These are phyloP conservation scores for Sinelater perroti DNA, from an alignment of 2,888 invertebrate species.

Conservation along the genomic window DNA sequence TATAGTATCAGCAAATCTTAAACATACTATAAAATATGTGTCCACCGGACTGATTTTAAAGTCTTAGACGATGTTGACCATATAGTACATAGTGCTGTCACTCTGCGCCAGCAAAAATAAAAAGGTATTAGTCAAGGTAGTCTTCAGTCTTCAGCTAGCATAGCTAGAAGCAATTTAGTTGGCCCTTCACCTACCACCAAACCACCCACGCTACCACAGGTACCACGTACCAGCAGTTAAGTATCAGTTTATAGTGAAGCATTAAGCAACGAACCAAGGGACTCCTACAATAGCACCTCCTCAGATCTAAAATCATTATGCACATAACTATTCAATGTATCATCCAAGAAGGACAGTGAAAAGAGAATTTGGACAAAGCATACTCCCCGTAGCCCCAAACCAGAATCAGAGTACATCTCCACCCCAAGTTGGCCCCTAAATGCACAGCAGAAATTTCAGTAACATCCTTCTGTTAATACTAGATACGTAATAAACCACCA, in stretches of 20 bases:
- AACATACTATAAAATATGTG: no score
- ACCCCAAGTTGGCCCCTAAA: constrained; percentile 77
- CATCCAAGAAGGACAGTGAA: constrained; percentile 71
- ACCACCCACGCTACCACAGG: constrained; percentile 94
- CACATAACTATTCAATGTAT: constrained; percentile 90
- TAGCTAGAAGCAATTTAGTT: constrained; percentile 59
- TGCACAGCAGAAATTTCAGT: constrained; percentile 52
- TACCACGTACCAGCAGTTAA: constrained; percentile 66
- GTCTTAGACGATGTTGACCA: constrained; percentile 96
- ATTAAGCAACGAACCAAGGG: constrained; percentile 83
- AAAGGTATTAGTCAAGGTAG: constrained; percentile 76
- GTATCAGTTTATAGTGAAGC: constrained; percentile 61
- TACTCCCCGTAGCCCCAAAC: constrained; percentile 75
- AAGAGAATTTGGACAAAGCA: constrained; percentile 79
- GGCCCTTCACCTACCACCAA: constrained; percentile 93
- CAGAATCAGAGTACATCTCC: constrained; percentile 52
- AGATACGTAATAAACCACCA: constrained; percentile 64
- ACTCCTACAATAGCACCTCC: constrained; percentile 97
- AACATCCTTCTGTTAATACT: constrained; percentile 63
- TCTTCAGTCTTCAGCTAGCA: constrained; percentile 63
- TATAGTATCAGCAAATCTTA: no score
- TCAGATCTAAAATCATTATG: constrained; percentile 96
- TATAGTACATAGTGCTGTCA: constrained; percentile 77
- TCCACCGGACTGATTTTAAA: no score
- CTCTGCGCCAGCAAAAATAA: constrained; percentile 77